Evolutionary conservation across 2,113 vertebrate species (phyloP), one percentile per base, ranked within the genome.

Genomic region (Paralichthys olivaceus): DNA sequence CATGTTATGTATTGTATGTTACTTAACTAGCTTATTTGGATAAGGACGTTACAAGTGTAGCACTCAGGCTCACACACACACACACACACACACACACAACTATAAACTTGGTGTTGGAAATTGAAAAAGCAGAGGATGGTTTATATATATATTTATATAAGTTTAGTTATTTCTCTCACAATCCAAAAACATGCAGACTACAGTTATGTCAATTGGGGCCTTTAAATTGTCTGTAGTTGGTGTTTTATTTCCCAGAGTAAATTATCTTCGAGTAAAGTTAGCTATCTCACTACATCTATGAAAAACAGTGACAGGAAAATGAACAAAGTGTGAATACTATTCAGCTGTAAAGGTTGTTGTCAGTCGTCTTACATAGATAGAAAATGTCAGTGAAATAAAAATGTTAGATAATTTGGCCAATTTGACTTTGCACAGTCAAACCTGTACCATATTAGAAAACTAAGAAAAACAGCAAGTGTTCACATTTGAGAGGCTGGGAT

Each of bases 1-100:
- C 60, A 70, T 62, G 56, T 74, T 69, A 37, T 67, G 66, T 76
- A 79, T 83, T 87, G 78, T 43, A 69, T 32, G 62, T 81, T 83
- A 65, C 69, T 86, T 69, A 59, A 45, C 72, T 47, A 57, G 55
- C 70, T 73, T 69, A 49, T 54, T 69, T 80, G 62, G 59, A 34
- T 15, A 25, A 59, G 28, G 23, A 69, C 49, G 65, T 43, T 22
- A 26, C 40, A 62, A 4, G 19, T 25, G 17, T 49, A 37, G 19
- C 20, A 4, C 51, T 54, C 37, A 12, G 4, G 19, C 68, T 72
- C 69, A 51, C n/a, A 26, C 34, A 37, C 34, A 37, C 28, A 29
- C 28, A 29, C 28, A 29, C 28, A 29, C 28, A 29, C 28, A 29
- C 37, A 40, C 37, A 40, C 47, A 49, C 2, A 49, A 20, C 47